Evolutionary conservation across 1,140 invertebrate species (phyloP), one percentile per base, ranked within the genome.

Genomic region (Charaxes varanes): DNA sequence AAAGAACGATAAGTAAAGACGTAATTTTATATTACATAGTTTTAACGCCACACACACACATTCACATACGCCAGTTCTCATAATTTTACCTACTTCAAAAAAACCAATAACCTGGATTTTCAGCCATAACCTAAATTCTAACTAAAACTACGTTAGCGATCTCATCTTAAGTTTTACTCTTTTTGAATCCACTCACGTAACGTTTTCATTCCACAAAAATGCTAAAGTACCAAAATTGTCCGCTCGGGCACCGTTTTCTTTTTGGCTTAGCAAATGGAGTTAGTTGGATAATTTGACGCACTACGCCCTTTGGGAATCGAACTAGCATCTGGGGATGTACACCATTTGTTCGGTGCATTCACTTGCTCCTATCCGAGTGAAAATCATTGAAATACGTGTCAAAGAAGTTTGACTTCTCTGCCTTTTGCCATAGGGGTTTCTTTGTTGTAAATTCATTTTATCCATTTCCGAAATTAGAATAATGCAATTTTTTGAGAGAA

Each of bases 211-310:
- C 22, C 11, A 17, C 30, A 46, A 48, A 42, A 34, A 34, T 30
- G 40, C 22, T 57, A 18, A 41, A 57, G 53, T 53, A 63, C 64
- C 53, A 67, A 72, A 47, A 64, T 16, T 31, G 16, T 21, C 34
- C 18, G 19, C n/a, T 34, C 32, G 34, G 14, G 27, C 23, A 46
- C 22, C 35, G 34, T 55, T 46, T 47, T 51, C 53, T 62, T 69
- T 76, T 67, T 46, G 42, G 52, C 59, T 63, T 68, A 67, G 72
- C 63, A 79, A 79, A 78, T 79, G 78, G 65, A 79, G 70, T 79
- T 76, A 81, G 70, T 77, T 73, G 70, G 74, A 81, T 79, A 79
- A 81, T 77, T 77, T 72, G 72, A 71, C 73, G 53, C 62, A 57
- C 48, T 55, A 38, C 53, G 42, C 54, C 64, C 59, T 46, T 17